These are phyloP conservation scores for Ciconia maguari DNA, from an alignment of 2,113 vertebrate genomes.

Conservation along the genomic window DNA sequence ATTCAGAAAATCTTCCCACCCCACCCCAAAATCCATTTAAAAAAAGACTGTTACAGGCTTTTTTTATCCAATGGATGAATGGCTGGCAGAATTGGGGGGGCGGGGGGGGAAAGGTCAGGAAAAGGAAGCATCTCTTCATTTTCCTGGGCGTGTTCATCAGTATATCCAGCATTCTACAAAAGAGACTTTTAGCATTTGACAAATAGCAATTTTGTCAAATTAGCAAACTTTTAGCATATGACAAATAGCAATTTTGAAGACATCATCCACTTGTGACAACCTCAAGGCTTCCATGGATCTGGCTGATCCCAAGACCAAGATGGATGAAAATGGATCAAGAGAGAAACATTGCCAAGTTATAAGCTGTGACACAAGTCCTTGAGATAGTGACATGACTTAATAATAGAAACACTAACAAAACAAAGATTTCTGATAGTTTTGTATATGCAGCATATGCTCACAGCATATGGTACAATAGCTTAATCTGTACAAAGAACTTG, in stretches of 20 bases:
- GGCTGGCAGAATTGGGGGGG: background rate
- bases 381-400: background rate
- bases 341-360: background rate
- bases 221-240: too few species aligned
- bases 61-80: background rate
- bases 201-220: too few species aligned
- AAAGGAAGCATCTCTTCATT: background rate
- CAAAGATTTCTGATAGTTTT: background rate
- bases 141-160: background rate
- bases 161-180: background rate
- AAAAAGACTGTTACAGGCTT: background rate
- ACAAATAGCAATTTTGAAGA: background rate
- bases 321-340: background rate
- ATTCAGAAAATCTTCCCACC: background rate
- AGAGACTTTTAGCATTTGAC: background rate
- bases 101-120: background rate
- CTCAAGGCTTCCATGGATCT: background rate
- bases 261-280: background rate
- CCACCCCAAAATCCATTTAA: background rate
- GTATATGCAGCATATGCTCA: background rate
- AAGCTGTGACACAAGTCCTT: background rate
- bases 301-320: background rate
- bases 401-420: background rate
- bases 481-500: background rate
- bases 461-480: background rate